phyloP scores from a whole-genome alignment of 2,797 vertebrate genomes.

The Platyrinchus mystaceus region DNA sequence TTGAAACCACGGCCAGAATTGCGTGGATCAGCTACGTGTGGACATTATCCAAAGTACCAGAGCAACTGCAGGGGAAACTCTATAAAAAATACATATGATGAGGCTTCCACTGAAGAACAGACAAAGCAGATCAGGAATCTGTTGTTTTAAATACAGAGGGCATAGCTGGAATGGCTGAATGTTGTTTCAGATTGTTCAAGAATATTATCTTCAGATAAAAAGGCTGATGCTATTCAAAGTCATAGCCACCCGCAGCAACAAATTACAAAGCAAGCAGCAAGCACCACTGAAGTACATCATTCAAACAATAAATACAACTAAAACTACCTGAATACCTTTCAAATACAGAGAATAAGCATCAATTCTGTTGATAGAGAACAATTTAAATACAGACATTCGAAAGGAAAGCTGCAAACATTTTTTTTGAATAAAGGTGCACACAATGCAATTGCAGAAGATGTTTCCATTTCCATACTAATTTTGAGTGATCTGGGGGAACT shows the following conservation, averaged over 20 bases:
- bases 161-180: not conserved
- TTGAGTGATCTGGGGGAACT: not conserved
- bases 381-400: constrained; percentile 12
- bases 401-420: not conserved
- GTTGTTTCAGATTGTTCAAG: not conserved
- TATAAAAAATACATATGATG: not conserved
- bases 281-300: not conserved
- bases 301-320: constrained; percentile 37
- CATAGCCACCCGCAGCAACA: constrained; percentile 5
- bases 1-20: not conserved
- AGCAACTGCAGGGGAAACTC: not conserved
- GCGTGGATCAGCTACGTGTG: not conserved
- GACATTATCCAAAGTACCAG: not conserved
- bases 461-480: constrained; percentile 3
- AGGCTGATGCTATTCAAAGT: constrained; percentile 7
- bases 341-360: constrained; percentile 15
- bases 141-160: not conserved
- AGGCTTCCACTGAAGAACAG: not conserved
- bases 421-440: not conserved
- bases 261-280: constrained; percentile 32
- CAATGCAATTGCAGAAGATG: not conserved
- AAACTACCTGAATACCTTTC: constrained; percentile 8
- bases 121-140: not conserved
- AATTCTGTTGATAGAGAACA: not conserved
- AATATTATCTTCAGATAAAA: constrained; percentile 3